Evolutionary conservation across 2,888 invertebrate species (phyloP).

Genomic region (Hetaerina titia): DNA sequence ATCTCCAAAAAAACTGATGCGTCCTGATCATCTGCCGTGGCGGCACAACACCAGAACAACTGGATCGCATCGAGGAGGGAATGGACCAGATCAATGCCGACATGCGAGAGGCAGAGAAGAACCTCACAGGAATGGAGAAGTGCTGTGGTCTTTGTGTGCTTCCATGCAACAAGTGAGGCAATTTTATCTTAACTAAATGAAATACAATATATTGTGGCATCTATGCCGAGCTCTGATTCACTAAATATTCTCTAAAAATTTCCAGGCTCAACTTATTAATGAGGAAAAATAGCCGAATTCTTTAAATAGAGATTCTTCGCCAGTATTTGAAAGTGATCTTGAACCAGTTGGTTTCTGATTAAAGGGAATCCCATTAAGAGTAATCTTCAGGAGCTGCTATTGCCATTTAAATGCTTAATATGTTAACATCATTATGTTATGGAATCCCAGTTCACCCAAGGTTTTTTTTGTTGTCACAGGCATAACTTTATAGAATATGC

Average conservation of each 20-base stretch:
- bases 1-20: not conserved
- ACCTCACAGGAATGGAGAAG: conserved; percentile 99
- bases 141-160: conserved; percentile 99
- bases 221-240: not conserved
- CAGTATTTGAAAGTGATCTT: not conserved
- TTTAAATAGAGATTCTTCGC: not conserved
- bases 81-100: conserved; percentile 99
- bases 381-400: too few relatives aligned
- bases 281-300: not conserved
- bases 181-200: conserved; percentile 37
- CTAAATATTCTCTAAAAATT: not conserved
- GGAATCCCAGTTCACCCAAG: too few relatives aligned
- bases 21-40: not conserved
- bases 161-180: conserved; percentile 97
- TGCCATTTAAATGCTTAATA: too few relatives aligned
- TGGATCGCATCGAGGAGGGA: conserved; percentile 99
- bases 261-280: too few relatives aligned
- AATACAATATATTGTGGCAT: not conserved
- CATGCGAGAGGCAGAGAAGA: conserved; percentile 99
- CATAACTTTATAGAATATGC: too few relatives aligned
- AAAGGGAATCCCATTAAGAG: too few relatives aligned
- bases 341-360: not conserved
- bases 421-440: too few relatives aligned
- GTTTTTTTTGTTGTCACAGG: too few relatives aligned
- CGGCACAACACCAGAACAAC: conserved; percentile 87